Base-by-base conservation (phyloP, 2,797 vertebrate species). In the Leuciscus waleckii region DNA sequence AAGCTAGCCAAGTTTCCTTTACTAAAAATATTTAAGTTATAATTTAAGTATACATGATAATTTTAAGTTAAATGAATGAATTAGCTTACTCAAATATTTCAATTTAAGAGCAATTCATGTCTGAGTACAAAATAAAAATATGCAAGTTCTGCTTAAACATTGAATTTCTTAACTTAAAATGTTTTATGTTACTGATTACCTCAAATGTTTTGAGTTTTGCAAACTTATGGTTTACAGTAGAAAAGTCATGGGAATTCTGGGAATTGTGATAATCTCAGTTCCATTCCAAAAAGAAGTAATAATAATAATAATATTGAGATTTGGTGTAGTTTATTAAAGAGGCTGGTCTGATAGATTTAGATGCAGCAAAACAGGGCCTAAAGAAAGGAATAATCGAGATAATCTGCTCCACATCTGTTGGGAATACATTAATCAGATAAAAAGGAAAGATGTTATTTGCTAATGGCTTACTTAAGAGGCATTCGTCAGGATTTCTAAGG, bases 401-500 rank as follows among this genome's bases (percentile, higher is more conserved):
- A 93, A 96, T 95, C 94, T 94, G 87, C 87, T 82, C 91, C 90
- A 92, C 94, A 95, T 95, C 94, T 95, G 94, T 90, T 93, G 91
- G 91, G 90, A 92, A 93, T 93, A 92, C 93, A 94, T 94, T 94
- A 94, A 94, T 95, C 93, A 94, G 93, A 93, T 92, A 91, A 92
- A 95, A 90, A 93, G 92, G 92, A 95, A 94, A 94, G 92, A 94
- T 96, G 93, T 94, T 94, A 93, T 95, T 94, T 92, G 88, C 86
- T 92, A 91, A 93, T 92, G 89, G 90, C 90, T 88, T 89, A 92
- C 91, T 90, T 91, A 92, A 91, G 91, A 49, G 58, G 88, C 86
- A 88, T 90, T 81, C 41, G 35, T 68, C 21, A 51, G 41, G 81
- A 83, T 85, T 82, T 79, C 89, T 92, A 91, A 91, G 90, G 90